Evolutionary conservation across 92 coral and sea anemone species (phyloP).

Genomic region (Muricea muricata): DNA sequence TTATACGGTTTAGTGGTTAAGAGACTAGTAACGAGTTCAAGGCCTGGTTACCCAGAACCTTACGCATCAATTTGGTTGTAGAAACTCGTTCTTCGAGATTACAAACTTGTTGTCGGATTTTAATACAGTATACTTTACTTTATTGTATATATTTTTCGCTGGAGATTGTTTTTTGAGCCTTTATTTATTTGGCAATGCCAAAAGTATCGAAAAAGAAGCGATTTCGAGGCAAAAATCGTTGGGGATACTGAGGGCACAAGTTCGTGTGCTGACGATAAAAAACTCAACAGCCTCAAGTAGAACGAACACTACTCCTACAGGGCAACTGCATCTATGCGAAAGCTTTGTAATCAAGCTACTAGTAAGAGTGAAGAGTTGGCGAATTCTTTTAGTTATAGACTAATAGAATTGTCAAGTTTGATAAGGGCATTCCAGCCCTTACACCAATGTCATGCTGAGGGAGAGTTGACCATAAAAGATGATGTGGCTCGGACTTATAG

Average conservation of each 20-base stretch:
- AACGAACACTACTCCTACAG: background rate
- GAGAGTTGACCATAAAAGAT: too few relatives aligned
- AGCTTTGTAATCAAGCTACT: background rate
- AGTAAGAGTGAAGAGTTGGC: background rate
- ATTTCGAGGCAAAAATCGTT: conserved; percentile 5
- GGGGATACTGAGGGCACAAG: background rate
- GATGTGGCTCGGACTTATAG: too few relatives aligned
- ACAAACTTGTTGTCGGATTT: background rate
- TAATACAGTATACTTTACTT: background rate
- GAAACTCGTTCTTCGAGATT: too few relatives aligned
- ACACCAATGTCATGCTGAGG: too few relatives aligned
- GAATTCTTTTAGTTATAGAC: background rate
- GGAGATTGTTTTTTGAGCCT: conserved; percentile 12
- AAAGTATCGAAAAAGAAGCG: too few relatives aligned
- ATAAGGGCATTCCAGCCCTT: background rate
- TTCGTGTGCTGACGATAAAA: conserved; percentile 1
- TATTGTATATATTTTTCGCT: conserved; percentile 7
- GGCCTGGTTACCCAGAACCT: too few relatives aligned
- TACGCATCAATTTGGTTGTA: too few relatives aligned
- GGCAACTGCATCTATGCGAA: conserved; percentile 1
- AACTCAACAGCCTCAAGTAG: background rate
- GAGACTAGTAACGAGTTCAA: too few relatives aligned
- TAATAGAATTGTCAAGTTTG: conserved; percentile 16
- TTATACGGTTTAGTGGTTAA: too few relatives aligned
- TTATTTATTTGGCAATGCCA: background rate